These are phyloP conservation scores for Marcusenius ussheri DNA, from an alignment of 2,113 vertebrate species.

Conservation along the genomic window DNA sequence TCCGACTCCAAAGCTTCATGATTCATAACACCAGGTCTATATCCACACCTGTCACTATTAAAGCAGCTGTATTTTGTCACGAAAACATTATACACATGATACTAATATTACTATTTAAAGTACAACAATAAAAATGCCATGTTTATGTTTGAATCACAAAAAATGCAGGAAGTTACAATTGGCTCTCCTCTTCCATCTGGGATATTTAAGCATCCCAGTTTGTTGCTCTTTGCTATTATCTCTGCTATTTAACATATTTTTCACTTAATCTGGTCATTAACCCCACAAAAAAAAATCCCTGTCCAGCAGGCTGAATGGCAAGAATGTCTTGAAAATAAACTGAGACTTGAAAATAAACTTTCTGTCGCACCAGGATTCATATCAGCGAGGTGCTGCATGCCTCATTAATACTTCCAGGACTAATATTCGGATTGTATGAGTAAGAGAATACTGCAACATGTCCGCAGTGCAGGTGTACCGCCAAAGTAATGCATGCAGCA, in stretches of 20 bases:
- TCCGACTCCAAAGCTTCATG: background rate
- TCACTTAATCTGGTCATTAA: background rate
- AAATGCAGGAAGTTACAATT: background rate
- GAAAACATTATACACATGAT: background rate
- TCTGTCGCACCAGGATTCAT: background rate
- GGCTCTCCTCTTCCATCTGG: background rate
- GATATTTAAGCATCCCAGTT: background rate
- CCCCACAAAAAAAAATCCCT: background rate
- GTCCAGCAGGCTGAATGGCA: background rate
- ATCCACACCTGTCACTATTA: background rate
- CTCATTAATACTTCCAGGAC: background rate
- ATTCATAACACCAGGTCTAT: background rate
- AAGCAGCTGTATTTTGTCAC: background rate
- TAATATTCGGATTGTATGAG: background rate
- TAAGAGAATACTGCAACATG: background rate
- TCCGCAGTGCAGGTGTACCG: background rate
- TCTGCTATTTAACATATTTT: background rate
- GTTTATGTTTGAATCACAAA: background rate
- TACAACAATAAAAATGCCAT: background rate
- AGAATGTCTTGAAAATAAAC: background rate
- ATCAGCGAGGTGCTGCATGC: background rate
- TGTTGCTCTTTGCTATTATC: background rate
- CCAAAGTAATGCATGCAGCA: background rate
- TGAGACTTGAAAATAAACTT: background rate
- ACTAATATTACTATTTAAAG: background rate